These are phyloP conservation scores for Brachionus sp. DNA, from an alignment of 1,140 invertebrate genomes.

Conservation along the genomic window DNA sequence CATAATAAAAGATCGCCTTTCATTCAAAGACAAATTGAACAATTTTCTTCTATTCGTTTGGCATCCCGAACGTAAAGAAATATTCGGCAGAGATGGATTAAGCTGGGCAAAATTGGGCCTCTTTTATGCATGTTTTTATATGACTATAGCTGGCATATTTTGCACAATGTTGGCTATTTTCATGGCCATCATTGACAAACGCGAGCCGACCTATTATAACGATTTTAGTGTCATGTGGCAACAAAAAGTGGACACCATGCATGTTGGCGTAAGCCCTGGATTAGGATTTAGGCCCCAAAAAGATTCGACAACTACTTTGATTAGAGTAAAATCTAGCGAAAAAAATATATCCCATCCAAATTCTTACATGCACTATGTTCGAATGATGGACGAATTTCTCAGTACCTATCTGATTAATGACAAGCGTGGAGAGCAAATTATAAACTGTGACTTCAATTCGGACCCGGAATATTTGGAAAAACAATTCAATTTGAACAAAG, in stretches of 20 bases:
- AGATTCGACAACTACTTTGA: constrained; percentile 23
- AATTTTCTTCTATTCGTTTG: constrained; percentile 46
- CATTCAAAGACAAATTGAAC: constrained; percentile 28
- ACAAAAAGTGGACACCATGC: background rate
- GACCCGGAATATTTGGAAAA: constrained; percentile 30
- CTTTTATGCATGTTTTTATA: constrained; percentile 46
- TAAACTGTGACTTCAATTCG: constrained; percentile 43
- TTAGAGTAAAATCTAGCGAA: constrained; percentile 42
- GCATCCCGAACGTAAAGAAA: constrained; percentile 44
- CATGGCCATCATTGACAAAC: constrained; percentile 47
- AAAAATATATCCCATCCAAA: constrained; percentile 25
- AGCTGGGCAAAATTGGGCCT: constrained; percentile 43
- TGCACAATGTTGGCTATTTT: constrained; percentile 44
- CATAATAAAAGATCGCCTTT: constrained; percentile 43
- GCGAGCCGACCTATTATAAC: constrained; percentile 41
- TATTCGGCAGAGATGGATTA: constrained; percentile 45
- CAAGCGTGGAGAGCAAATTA: constrained; percentile 45
- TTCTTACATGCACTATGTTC: constrained; percentile 35
- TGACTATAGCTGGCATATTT: constrained; percentile 27
- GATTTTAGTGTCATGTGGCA: constrained; percentile 40
- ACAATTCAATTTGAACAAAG: constrained; percentile 47
- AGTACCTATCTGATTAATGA: constrained; percentile 42
- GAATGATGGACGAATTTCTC: constrained; percentile 20
- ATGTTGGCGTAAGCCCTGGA: constrained; percentile 13
- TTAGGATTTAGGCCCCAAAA: constrained; percentile 44